These are phyloP conservation scores for Odontomyia ornata DNA, from an alignment of 2,888 invertebrate species.

Conservation along the genomic window DNA sequence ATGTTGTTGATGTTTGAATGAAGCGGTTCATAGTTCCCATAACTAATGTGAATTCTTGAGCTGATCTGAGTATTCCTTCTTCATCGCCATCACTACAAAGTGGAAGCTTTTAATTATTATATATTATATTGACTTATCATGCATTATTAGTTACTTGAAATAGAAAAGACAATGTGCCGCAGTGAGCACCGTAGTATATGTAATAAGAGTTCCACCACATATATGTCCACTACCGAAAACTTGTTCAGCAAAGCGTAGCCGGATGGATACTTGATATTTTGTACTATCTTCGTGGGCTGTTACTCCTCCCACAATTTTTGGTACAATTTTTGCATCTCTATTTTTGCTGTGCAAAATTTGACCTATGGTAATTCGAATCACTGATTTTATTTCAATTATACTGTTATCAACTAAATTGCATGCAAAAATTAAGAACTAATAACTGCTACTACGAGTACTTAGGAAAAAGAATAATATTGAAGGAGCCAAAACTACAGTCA, in stretches of 20 bases:
- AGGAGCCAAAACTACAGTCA: too few species aligned
- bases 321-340: conserved; percentile 48
- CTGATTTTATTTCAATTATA: too few species aligned
- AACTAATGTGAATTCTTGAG: conserved; percentile 55
- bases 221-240: conserved; percentile 49
- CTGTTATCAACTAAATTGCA: too few species aligned
- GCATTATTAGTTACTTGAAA: conserved; percentile 28
- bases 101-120: background rate
- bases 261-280: conserved; percentile 56
- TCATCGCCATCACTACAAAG: conserved; percentile 30
- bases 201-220: conserved; percentile 50
- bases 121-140: background rate
- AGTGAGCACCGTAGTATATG: conserved; percentile 46
- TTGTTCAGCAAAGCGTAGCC: conserved; percentile 52
- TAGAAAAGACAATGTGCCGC: conserved; percentile 49
- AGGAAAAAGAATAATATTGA: too few species aligned
- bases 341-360: background rate
- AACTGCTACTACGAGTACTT: too few species aligned
- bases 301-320: conserved; percentile 56
- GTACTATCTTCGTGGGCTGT: conserved; percentile 49
- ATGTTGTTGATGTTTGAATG: conserved; percentile 53
- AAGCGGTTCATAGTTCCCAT: conserved; percentile 61
- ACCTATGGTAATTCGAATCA: too few species aligned
- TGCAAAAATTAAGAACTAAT: too few species aligned
- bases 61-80: conserved; percentile 25